These are phyloP conservation scores for Sebastes hubbsi DNA, from an alignment of 2,797 vertebrate genomes.

Conservation along the genomic window DNA sequence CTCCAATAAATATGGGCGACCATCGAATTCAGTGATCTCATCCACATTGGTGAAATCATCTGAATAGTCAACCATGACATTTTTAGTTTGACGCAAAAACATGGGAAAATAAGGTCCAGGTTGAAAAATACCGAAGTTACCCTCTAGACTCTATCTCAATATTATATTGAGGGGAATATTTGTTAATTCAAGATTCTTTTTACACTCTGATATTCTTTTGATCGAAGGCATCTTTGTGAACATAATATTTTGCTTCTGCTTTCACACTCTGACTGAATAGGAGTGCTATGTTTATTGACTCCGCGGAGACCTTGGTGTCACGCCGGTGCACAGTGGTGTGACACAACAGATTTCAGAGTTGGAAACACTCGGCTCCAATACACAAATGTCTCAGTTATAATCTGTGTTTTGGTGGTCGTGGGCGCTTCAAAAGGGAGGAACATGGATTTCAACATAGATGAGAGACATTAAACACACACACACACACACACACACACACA, in stretches of 20 bases:
- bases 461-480: too few species aligned
- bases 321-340: background rate
- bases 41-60: background rate
- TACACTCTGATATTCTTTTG: background rate
- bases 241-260: conserved; percentile 9
- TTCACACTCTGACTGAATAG: conserved; percentile 9
- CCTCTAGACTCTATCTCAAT: background rate
- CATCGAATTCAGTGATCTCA: background rate
- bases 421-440: background rate
- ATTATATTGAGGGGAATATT: background rate
- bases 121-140: background rate
- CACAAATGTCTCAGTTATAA: background rate
- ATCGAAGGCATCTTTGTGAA: background rate
- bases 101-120: background rate
- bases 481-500: background rate
- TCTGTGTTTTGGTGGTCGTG: background rate
- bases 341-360: conserved; percentile 2
- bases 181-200: background rate
- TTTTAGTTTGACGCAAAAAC: background rate
- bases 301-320: conserved; percentile 1
- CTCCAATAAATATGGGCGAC: background rate
- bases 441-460: background rate
- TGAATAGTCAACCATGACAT: background rate
- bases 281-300: conserved; percentile 7
- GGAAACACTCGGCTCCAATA: background rate